phyloP scores from a whole-genome alignment of 53 echinoderm and acorn worm species.

The Arbacia lixula region DNA sequence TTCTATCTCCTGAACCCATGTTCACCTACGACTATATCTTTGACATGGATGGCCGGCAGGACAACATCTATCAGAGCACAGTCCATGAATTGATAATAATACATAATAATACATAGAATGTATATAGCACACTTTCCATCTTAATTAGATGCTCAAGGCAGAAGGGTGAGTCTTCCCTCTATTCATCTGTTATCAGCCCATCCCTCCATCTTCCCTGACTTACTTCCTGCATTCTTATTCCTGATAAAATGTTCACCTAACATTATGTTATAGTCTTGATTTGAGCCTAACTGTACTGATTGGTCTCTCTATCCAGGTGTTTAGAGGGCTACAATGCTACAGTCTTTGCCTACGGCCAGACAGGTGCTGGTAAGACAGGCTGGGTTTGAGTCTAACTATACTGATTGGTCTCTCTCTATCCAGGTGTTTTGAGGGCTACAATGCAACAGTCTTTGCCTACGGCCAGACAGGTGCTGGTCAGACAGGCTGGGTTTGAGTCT shows the following conservation, averaged over 20 bases:
- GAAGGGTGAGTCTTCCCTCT: slow-evolving; percentile 89
- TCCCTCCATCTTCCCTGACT: no score
- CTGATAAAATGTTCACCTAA: no score
- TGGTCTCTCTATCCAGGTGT: slow-evolving; percentile 68
- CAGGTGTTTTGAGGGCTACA: slow-evolving; percentile 66
- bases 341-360: slow-evolving; percentile 93
- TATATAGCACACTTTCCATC: no score
- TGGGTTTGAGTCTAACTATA: slow-evolving; percentile 71
- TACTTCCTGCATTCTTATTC: no score
- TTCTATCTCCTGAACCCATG: slow-evolving; percentile 74
- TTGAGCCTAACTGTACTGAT: no score
- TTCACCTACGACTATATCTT: slow-evolving; percentile 93
- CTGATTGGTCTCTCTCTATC: background rate
- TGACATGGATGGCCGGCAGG: slow-evolving; percentile 78
- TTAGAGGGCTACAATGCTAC: slow-evolving; percentile 96
- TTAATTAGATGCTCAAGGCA: no score
- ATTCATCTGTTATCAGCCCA: no score
- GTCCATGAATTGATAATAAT: slow-evolving; percentile 74
- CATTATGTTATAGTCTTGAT: no score
- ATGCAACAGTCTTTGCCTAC: slow-evolving; percentile 94
- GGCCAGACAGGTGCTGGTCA: no score
- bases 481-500: slow-evolving; percentile 88
- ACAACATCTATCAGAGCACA: slow-evolving; percentile 68
- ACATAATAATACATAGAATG: no score
- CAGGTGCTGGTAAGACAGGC: slow-evolving; percentile 93